These are phyloP conservation scores for Ochropleura plecta DNA, from an alignment of 2,888 invertebrate genomes.

Conservation along the genomic window DNA sequence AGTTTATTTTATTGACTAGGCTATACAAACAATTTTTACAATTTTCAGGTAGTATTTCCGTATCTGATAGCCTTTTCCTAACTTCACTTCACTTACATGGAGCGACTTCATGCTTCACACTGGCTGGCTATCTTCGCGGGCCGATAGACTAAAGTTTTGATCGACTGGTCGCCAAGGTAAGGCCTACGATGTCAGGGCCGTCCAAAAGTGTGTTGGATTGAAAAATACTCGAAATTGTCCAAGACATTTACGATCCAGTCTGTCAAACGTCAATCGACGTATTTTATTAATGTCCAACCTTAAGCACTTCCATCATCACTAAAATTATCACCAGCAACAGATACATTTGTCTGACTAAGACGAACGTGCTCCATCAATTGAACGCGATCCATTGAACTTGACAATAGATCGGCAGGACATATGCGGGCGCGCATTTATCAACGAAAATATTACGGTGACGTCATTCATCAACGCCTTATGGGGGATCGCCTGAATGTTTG, in stretches of 20 bases:
- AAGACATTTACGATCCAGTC: not conserved
- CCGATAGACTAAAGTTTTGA: too few relatives aligned
- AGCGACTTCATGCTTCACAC: too few relatives aligned
- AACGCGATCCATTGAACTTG: slow-evolving; percentile 21
- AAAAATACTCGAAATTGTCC: not conserved
- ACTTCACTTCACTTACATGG: too few relatives aligned
- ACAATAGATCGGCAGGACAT: slow-evolving; percentile 35
- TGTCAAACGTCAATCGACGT: not conserved
- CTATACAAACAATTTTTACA: too few relatives aligned
- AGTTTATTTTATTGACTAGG: not conserved
- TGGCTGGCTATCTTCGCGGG: too few relatives aligned
- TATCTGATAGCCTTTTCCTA: too few relatives aligned
- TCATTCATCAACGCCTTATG: slow-evolving; percentile 35
- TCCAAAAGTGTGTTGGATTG: too few relatives aligned
- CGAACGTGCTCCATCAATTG: slow-evolving; percentile 44
- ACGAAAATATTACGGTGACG: slow-evolving; percentile 48
- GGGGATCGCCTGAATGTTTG: not conserved
- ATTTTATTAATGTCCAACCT: not conserved
- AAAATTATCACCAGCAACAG: not conserved
- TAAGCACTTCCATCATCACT: slow-evolving; percentile 10
- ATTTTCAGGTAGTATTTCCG: too few relatives aligned
- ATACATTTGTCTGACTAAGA: slow-evolving; percentile 12
- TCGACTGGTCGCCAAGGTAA: too few relatives aligned
- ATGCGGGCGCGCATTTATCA: slow-evolving; percentile 58
- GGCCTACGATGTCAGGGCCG: too few relatives aligned